Percentiles rank a stretch among this genome's conserved stretches.
These are phyloP conservation scores for Leptosomus discolor DNA, from an alignment of 2,113 vertebrate species.

Conservation along the genomic window DNA sequence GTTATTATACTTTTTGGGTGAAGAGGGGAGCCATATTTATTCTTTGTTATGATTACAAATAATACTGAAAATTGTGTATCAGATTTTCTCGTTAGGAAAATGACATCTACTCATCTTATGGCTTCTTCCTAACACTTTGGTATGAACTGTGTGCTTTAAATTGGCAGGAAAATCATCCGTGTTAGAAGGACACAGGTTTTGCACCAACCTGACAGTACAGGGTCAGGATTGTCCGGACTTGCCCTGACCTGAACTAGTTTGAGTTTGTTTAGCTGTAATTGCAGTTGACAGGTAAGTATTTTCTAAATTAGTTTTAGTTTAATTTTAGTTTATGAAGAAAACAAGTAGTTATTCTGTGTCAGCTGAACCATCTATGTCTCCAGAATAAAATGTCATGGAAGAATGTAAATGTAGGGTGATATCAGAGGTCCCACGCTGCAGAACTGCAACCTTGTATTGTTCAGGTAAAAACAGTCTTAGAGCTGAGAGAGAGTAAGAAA, in stretches of 20 bases:
- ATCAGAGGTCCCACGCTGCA: background rate
- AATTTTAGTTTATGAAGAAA: background rate
- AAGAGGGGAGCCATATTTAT: background rate
- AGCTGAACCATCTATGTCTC: background rate
- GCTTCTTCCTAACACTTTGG: background rate
- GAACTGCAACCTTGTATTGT: background rate
- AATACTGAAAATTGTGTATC: background rate
- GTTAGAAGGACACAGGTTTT: background rate
- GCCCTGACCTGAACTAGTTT: background rate
- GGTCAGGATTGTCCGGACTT: background rate
- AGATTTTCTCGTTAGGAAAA: background rate
- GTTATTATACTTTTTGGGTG: background rate
- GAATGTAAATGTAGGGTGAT: background rate
- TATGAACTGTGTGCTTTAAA: background rate
- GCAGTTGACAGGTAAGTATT: background rate
- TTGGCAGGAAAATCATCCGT: background rate
- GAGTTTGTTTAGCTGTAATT: background rate
- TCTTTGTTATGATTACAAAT: background rate
- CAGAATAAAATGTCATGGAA: background rate
- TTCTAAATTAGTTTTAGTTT: background rate
- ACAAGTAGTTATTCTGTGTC: background rate
- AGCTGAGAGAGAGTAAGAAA: background rate
- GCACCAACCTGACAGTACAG: background rate
- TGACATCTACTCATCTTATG: background rate
- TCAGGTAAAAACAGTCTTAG: background rate